These are phyloP conservation scores for Telmatochromis brichardi DNA, from an alignment of 2,113 vertebrate genomes.

Conservation along the genomic window DNA sequence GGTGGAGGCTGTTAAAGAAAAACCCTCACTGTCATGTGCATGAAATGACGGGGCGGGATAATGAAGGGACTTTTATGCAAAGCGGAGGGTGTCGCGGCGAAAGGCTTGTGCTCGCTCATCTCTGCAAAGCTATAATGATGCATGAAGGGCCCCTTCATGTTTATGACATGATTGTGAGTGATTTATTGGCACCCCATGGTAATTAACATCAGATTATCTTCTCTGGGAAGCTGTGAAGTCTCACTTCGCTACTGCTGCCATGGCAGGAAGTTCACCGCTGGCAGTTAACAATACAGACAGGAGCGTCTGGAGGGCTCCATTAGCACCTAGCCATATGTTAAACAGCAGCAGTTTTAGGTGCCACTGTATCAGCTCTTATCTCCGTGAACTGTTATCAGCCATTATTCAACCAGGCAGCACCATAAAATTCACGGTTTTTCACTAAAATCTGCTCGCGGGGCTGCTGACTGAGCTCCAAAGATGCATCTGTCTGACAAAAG, in stretches of 20 bases:
- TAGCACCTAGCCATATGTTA: slow-evolving; percentile 42
- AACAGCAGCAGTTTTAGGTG: slow-evolving; percentile 16
- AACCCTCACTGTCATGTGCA: not conserved
- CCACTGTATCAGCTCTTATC: not conserved
- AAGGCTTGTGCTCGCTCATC: not conserved
- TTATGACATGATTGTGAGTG: slow-evolving; percentile 51
- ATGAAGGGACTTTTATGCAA: slow-evolving; percentile 46
- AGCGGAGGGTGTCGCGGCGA: slow-evolving; percentile 14
- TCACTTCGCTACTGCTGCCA: not conserved
- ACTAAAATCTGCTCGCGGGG: not conserved
- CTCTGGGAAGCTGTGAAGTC: slow-evolving; percentile 41
- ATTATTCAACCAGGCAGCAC: slow-evolving; percentile 14
- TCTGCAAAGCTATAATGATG: slow-evolving; percentile 44
- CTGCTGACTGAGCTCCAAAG: not conserved
- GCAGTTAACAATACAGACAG: slow-evolving; percentile 18
- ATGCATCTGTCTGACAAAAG: not conserved
- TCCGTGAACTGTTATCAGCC: not conserved
- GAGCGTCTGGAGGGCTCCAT: slow-evolving; percentile 30
- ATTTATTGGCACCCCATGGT: slow-evolving; percentile 45
- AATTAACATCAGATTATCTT: slow-evolving; percentile 58
- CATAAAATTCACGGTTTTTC: not conserved
- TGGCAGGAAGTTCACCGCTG: slow-evolving; percentile 33
- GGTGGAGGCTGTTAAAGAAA: not conserved
- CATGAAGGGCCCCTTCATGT: slow-evolving; percentile 57
- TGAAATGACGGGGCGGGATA: slow-evolving; percentile 28